phyloP scores from a whole-genome alignment of 92 coral and sea anemone species.

The Porites cylindrica region DNA sequence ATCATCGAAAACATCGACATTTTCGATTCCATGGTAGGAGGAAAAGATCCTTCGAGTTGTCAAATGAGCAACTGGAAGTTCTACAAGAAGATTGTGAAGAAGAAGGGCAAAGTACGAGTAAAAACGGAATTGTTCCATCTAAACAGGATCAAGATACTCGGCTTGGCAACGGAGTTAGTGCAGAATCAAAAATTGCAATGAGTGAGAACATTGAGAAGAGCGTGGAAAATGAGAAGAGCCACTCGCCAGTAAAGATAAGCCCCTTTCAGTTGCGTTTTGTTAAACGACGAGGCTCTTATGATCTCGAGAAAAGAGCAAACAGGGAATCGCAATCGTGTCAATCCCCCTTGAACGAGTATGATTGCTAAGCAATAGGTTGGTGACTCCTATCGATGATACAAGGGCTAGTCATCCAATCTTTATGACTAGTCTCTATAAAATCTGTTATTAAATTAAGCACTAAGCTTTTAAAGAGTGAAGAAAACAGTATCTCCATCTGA shows the following conservation, averaged over 20 bases:
- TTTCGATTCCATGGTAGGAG: conserved; percentile 32
- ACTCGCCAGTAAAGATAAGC: conserved; percentile 21
- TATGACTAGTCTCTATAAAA: too few relatives aligned
- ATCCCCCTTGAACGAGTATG: background rate
- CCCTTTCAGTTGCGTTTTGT: conserved; percentile 35
- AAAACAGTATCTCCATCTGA: too few relatives aligned
- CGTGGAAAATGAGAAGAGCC: conserved; percentile 9
- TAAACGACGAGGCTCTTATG: conserved; percentile 30
- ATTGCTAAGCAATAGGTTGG: background rate
- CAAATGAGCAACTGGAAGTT: conserved; percentile 21
- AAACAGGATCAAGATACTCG: background rate
- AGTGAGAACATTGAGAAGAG: conserved; percentile 3
- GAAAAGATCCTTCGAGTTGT: conserved; percentile 28
- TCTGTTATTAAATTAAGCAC: too few relatives aligned
- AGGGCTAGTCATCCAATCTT: too few relatives aligned
- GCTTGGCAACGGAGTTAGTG: background rate
- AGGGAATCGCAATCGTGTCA: background rate
- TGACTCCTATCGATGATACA: too few relatives aligned
- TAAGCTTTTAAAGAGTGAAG: too few relatives aligned
- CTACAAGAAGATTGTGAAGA: conserved; percentile 31
- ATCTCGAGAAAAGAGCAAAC: conserved; percentile 31
- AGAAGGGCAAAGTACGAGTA: background rate
- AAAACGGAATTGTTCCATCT: background rate
- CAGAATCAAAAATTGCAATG: background rate
- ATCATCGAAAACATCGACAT: conserved; percentile 11